phyloP scores from a whole-genome alignment of 2,797 vertebrate genomes.

The Acanthurus lineatus region DNA sequence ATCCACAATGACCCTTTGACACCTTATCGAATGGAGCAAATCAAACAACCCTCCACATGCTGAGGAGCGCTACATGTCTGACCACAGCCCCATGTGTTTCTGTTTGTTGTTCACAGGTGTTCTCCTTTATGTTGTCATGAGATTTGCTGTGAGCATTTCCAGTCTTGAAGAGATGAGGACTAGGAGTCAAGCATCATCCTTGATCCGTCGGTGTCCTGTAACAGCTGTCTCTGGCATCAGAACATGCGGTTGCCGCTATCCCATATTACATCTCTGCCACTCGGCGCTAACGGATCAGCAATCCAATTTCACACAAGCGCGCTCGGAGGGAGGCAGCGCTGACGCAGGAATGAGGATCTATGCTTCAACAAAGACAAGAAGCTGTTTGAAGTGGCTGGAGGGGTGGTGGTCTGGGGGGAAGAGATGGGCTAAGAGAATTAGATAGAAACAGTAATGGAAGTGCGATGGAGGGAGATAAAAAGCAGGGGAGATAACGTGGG shows the following conservation, averaged over 20 bases:
- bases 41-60: conserved; percentile 29
- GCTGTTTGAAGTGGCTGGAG: conserved; percentile 68
- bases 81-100: conserved; percentile 5
- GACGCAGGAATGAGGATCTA: conserved; percentile 71
- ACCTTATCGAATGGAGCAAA: conserved; percentile 45
- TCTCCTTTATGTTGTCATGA: conserved; percentile 53
- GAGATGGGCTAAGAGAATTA: conserved; percentile 34
- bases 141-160: conserved; percentile 61
- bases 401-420: conserved; percentile 20
- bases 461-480: conserved; percentile 53
- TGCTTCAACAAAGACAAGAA: conserved; percentile 73
- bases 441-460: conserved; percentile 55
- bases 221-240: conserved; percentile 72
- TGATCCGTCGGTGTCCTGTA: conserved; percentile 72
- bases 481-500: not conserved
- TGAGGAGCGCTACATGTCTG: not conserved
- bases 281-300: conserved; percentile 83
- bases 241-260: conserved; percentile 74
- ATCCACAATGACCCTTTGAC: conserved; percentile 62
- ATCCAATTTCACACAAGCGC: conserved; percentile 87
- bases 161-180: conserved; percentile 57
- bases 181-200: conserved; percentile 61
- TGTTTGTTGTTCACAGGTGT: conserved; percentile 20
- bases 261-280: conserved; percentile 83
- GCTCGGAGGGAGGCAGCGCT: conserved; percentile 72